phyloP scores from a whole-genome alignment of 2,113 vertebrate species.

The Morone saxatilis region DNA sequence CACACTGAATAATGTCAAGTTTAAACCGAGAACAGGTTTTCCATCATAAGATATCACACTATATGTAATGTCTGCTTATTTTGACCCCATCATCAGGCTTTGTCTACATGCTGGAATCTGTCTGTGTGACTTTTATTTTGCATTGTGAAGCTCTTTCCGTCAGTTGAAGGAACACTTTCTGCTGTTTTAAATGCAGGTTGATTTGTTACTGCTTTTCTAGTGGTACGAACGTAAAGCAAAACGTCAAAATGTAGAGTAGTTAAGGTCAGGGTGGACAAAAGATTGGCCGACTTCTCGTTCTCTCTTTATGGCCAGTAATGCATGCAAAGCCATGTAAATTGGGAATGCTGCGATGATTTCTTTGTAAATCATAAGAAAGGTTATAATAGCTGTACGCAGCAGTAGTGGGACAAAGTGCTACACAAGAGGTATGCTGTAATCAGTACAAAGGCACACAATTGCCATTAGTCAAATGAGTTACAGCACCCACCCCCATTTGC shows the following conservation, averaged over 20 bases:
- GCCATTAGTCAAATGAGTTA: slow-evolving; percentile 73
- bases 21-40: slow-evolving; percentile 21
- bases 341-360: slow-evolving; percentile 62
- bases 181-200: slow-evolving; percentile 19
- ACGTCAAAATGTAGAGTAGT: slow-evolving; percentile 19
- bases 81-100: slow-evolving; percentile 50
- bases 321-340: slow-evolving; percentile 61
- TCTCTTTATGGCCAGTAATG: slow-evolving; percentile 46
- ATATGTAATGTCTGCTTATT: slow-evolving; percentile 41
- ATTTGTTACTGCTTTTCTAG: slow-evolving; percentile 29
- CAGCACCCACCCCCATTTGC: slow-evolving; percentile 68
- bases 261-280: slow-evolving; percentile 22
- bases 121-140: slow-evolving; percentile 57
- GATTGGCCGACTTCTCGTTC: slow-evolving; percentile 17
- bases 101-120: slow-evolving; percentile 45
- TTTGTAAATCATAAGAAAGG: slow-evolving; percentile 61
- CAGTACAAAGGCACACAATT: slow-evolving; percentile 59
- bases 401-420: slow-evolving; percentile 56
- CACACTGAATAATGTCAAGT: slow-evolving; percentile 22
- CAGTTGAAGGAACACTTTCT: slow-evolving; percentile 20
- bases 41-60: slow-evolving; percentile 9
- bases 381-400: slow-evolving; percentile 58
- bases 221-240: neutral
- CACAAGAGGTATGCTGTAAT: slow-evolving; percentile 65
- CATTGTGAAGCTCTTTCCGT: slow-evolving; percentile 29